Evolutionary conservation across 2,797 vertebrate genomes (phyloP).

Genomic region (Enteromius trimaculatus): DNA sequence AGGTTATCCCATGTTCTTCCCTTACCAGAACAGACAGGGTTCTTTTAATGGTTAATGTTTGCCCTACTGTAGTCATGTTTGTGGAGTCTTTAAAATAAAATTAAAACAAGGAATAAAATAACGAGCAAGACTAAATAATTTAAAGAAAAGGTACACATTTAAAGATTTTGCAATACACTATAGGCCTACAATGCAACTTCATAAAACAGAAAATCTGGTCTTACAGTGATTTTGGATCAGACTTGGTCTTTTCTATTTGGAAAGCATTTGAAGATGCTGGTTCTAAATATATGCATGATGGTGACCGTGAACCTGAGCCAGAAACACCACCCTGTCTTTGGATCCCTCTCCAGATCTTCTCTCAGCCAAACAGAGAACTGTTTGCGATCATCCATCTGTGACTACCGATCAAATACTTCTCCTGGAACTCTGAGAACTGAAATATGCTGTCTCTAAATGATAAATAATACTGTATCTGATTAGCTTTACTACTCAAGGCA

Average conservation of each 20-base stretch:
- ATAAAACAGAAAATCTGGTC: too few relatives aligned
- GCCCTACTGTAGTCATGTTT: neutral
- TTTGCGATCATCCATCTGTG: constrained; percentile 37
- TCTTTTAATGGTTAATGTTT: neutral
- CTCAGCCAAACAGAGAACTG: constrained; percentile 27
- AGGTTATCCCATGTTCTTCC: neutral
- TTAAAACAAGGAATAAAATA: neutral
- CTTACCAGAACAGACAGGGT: neutral
- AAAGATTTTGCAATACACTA: too few relatives aligned
- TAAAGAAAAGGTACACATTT: too few relatives aligned
- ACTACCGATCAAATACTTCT: constrained; percentile 15
- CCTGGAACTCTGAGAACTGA: neutral
- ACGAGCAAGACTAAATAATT: neutral
- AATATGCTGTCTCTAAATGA: neutral
- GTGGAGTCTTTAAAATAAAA: neutral
- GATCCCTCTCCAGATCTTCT: constrained; percentile 22
- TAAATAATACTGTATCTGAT: neutral
- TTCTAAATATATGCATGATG: constrained; percentile 23
- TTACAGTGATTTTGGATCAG: neutral
- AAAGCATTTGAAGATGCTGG: constrained; percentile 9
- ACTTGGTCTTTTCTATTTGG: constrained; percentile 6
- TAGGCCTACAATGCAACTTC: too few relatives aligned
- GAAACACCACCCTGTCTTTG: constrained; percentile 44
- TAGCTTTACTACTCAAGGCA: neutral
- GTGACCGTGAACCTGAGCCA: constrained; percentile 17